Evolutionary conservation across 2,888 invertebrate genomes (phyloP).

Genomic region (Drosophila pegasa): DNA sequence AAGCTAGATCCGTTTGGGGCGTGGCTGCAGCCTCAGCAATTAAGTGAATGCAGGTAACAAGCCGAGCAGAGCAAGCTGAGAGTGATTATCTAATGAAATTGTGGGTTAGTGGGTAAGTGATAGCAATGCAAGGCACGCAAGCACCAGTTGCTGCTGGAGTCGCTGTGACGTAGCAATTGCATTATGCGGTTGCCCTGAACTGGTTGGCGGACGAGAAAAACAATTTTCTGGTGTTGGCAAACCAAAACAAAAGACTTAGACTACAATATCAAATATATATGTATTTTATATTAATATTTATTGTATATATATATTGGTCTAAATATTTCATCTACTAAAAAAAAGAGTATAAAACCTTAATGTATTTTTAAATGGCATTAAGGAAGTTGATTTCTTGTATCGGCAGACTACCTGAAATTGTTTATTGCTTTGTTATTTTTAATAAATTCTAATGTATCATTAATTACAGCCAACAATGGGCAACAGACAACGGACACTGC

Average conservation of each 20-base stretch:
- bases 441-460: slow-evolving; percentile 56
- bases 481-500: slow-evolving; percentile 39
- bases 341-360: slow-evolving; percentile 18
- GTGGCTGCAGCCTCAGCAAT: slow-evolving; percentile 40
- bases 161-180: slow-evolving; percentile 34
- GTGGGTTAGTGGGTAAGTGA: slow-evolving; percentile 80
- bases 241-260: slow-evolving; percentile 65
- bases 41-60: slow-evolving; percentile 60
- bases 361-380: slow-evolving; percentile 46
- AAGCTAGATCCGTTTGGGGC: slow-evolving; percentile 58
- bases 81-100: slow-evolving; percentile 57
- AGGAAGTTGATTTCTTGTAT: slow-evolving; percentile 52
- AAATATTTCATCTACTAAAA: not conserved
- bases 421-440: slow-evolving; percentile 16
- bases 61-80: slow-evolving; percentile 40
- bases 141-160: not conserved
- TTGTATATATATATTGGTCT: not conserved
- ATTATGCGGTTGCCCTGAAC: slow-evolving; percentile 20
- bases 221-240: slow-evolving; percentile 17
- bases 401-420: slow-evolving; percentile 50
- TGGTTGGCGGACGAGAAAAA: slow-evolving; percentile 9
- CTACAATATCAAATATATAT: slow-evolving; percentile 29
- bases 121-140: slow-evolving; percentile 66
- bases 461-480: slow-evolving; percentile 63
- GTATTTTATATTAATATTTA: not conserved